A percentile compares a stretch with the other conserved stretches of the same genome.
Conservation (phyloP, 37 sponge, comb jelly and placozoan genomes). For the Theonella swinhoei region DNA sequence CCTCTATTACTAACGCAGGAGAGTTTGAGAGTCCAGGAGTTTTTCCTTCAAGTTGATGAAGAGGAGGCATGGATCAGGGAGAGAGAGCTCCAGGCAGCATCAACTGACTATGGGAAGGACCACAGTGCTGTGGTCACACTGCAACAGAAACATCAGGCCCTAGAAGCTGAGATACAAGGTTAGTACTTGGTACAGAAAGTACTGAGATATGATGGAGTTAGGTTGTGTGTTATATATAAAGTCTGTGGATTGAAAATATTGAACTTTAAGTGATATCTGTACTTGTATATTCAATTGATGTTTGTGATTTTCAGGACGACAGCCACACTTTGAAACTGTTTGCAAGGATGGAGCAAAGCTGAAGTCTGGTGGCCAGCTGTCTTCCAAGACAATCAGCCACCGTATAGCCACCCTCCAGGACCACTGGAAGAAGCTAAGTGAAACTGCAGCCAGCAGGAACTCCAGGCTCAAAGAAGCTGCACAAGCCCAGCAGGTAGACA, state of each 20-base stretch:
- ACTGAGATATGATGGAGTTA: too few species aligned
- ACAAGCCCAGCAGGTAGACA: slow-evolving; percentile 78
- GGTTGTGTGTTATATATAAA: too few species aligned
- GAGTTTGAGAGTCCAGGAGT: slow-evolving; percentile 85
- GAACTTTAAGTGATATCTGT: too few species aligned
- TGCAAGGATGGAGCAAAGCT: slow-evolving; percentile 73
- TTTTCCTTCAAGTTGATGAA: slow-evolving; percentile 87
- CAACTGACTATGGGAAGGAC: slow-evolving; percentile 77
- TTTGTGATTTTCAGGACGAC: slow-evolving; percentile 49
- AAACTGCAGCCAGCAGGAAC: slow-evolving; percentile 68
- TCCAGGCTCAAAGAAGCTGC: slow-evolving; percentile 80
- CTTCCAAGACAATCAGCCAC: slow-evolving; percentile 73
- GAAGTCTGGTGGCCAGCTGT: slow-evolving; percentile 46
- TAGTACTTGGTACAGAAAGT: too few species aligned
- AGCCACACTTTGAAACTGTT: slow-evolving; percentile 69
- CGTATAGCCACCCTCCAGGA: slow-evolving; percentile 71
- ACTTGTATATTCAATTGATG: too few species aligned
- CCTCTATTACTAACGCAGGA: slow-evolving; percentile 32
- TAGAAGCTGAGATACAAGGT: slow-evolving; percentile 78
- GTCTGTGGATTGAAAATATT: too few species aligned
- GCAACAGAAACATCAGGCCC: slow-evolving; percentile 89
- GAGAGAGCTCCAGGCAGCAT: slow-evolving; percentile 82
- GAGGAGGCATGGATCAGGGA: slow-evolving; percentile 95
- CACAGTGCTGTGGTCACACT: slow-evolving; percentile 68
- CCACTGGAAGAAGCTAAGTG: slow-evolving; percentile 88